Percentiles rank a stretch among this genome's conserved stretches.
Conservation (phyloP, 2,888 invertebrate species). For the Dasysyrphus albostriatus region DNA sequence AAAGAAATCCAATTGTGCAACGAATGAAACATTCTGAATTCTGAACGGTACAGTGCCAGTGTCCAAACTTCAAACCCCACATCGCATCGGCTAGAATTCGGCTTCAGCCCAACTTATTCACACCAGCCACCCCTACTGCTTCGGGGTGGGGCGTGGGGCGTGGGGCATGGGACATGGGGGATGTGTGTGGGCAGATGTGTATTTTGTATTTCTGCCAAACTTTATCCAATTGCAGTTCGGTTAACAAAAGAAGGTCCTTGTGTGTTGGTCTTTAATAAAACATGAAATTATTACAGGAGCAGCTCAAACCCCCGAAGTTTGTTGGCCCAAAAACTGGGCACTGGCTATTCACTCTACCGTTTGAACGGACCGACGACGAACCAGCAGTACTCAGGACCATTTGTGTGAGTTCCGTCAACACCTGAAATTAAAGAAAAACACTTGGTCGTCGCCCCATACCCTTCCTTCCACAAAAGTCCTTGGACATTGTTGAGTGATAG, state of each 20-base stretch:
- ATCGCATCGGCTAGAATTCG: constrained; percentile 1
- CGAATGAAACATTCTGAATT: constrained; percentile 72
- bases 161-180: not conserved
- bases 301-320: constrained; percentile 53
- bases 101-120: constrained; percentile 27
- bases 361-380: constrained; percentile 1
- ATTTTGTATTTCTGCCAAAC: constrained; percentile 46
- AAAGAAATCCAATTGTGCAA: constrained; percentile 74
- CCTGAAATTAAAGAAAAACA: constrained; percentile 77
- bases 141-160: not conserved
- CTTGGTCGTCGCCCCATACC: constrained; percentile 29
- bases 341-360: constrained; percentile 19
- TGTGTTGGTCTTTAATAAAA: constrained; percentile 72
- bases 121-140: not conserved
- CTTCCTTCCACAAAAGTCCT: constrained; percentile 1
- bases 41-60: not conserved
- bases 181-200: not conserved
- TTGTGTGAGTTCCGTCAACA: constrained; percentile 75
- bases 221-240: constrained; percentile 70
- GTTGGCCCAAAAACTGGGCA: constrained; percentile 51
- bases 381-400: constrained; percentile 34
- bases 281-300: constrained; percentile 74
- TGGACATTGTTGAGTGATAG: constrained; percentile 47
- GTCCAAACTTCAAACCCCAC: not conserved
- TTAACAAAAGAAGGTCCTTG: constrained; percentile 68